A percentile compares a stretch with the other conserved stretches of the same genome.
phyloP scores from a whole-genome alignment of 2,113 vertebrate species.

The Mormyrus iriodes region DNA sequence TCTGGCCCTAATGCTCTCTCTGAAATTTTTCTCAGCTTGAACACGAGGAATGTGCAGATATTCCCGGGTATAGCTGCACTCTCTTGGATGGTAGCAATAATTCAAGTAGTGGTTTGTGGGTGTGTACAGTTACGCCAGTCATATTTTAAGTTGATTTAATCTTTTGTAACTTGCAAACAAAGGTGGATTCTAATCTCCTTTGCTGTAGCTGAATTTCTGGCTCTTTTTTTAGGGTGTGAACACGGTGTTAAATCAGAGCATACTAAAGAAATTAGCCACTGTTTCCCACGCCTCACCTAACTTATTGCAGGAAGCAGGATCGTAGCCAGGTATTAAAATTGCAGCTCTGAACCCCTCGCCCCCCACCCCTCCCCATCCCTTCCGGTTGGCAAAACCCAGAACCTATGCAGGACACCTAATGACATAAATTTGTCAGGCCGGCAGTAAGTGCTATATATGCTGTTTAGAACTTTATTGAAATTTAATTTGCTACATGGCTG shows the following conservation, averaged over 20 bases:
- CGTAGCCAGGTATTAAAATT: not conserved
- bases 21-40: not conserved
- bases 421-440: not conserved
- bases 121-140: too few species aligned
- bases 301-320: not conserved
- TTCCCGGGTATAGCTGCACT: not conserved
- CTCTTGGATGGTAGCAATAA: not conserved
- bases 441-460: not conserved
- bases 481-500: not conserved
- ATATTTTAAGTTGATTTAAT: not conserved
- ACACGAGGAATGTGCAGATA: not conserved
- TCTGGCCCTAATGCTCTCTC: not conserved
- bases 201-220: not conserved
- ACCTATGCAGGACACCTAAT: too few species aligned
- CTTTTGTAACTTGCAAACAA: not conserved
- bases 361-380: too few species aligned
- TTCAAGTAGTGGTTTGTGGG: not conserved
- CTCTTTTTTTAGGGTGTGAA: not conserved
- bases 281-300: not conserved
- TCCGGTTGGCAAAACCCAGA: too few species aligned
- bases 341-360: not conserved
- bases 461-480: not conserved
- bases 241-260: not conserved
- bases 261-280: not conserved
- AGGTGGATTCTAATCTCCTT: not conserved